Base-by-base conservation (phyloP, 2,888 invertebrate species). In the Hemicrepidius hirtus region DNA sequence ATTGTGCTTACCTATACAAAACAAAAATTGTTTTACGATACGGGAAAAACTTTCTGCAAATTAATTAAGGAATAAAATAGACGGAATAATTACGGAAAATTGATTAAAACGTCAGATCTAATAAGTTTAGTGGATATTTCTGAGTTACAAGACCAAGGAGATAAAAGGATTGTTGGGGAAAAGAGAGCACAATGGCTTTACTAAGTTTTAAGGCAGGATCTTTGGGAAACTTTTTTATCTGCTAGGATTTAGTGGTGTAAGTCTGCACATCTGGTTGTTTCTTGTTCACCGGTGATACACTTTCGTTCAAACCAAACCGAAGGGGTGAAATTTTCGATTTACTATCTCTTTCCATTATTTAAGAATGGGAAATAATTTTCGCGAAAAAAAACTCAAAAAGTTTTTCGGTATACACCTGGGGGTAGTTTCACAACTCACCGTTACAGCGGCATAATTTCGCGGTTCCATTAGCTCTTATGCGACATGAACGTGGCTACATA, bases 381-480 rank as follows among this genome's bases (percentile, higher is more conserved):
- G 32, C 32, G n/a, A n/a, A n/a, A 32, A 32, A 32, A 32, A 32
- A 9, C 32, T 9, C 7, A 32, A 32, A 32, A 32, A 32, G 32
- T 32, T 32, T 9, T 10, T 16, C 46, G 46, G 3, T 16, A 16
- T 18, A 16, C 46, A 20, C 46, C 46, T 16, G 46, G 46, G 46
- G 46, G 62, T 40, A 68, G 53, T 63, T 63, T 62, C 44, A 55
- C 50, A 44, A 68, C 44, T 63, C 37, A 37, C 49, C 49, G 44
- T 60, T 57, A 41, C 40, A 21, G 28, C 49, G 41, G 50, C 35
- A 50, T 68, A 68, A 68, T 53, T 49, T 37, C 44, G 59, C 24
- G 32, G 62, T 68, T 68, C 68, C 68, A 68, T 68, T 68, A 68
- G 62, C 49, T 59, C 46, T 62, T 63, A 53, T 55, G 53, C 59